Evolutionary conservation across 2,797 vertebrate genomes (phyloP).

Genomic region (Notolabrus celidotus): DNA sequence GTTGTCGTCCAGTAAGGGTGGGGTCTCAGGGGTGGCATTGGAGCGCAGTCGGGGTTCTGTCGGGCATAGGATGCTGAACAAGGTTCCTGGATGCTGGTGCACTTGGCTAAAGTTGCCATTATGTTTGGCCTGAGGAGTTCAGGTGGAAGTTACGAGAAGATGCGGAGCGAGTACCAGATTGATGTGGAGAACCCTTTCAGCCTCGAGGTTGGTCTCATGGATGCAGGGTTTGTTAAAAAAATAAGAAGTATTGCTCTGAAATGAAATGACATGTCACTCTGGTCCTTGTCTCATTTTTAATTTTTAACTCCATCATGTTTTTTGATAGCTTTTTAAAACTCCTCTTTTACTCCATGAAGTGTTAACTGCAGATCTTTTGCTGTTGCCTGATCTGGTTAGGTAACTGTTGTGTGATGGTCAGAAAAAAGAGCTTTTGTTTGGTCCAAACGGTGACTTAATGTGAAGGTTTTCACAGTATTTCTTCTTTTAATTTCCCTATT

Average conservation of each 20-base stretch:
- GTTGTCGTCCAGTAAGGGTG: conserved; percentile 54
- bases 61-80: conserved; percentile 76
- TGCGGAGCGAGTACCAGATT: conserved; percentile 82
- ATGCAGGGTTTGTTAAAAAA: conserved; percentile 9
- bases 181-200: conserved; percentile 83
- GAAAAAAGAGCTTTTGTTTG: conserved; percentile 66
- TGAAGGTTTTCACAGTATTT: conserved; percentile 22
- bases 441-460: conserved; percentile 9
- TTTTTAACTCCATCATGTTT: conserved; percentile 3
- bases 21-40: conserved; percentile 62
- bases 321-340: not conserved
- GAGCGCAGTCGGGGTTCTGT: conserved; percentile 63
- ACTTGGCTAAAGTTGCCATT: conserved; percentile 83
- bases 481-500: not conserved
- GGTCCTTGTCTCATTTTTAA: not conserved
- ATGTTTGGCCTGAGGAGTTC: conserved; percentile 88
- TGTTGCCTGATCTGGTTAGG: conserved; percentile 16
- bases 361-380: conserved; percentile 9
- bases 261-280: not conserved
- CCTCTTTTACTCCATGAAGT: not conserved
- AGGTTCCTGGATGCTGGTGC: conserved; percentile 82
- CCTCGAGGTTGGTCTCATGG: conserved; percentile 79
- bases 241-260: not conserved
- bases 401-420: conserved; percentile 23
- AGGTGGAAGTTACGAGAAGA: conserved; percentile 86